Base-by-base conservation (phyloP, 1,140 invertebrate species). In the Camponotus floridanus region DNA sequence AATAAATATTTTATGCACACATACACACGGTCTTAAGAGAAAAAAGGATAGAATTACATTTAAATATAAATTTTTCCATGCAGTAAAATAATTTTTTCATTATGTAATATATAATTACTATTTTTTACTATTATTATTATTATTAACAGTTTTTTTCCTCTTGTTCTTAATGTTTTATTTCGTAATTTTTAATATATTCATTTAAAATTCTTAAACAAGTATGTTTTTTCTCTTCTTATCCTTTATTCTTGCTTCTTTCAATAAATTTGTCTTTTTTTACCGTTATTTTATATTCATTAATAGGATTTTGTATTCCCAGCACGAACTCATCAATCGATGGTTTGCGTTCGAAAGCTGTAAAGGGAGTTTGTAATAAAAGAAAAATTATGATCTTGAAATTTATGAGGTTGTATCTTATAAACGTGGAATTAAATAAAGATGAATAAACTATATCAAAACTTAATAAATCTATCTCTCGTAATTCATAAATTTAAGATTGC, bases 371-470 rank as follows among this genome's bases (percentile, higher is more conserved):
- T 73, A 42, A 48, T 9, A 55, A 57, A 86, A 80, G 39, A 86
- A 86, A 51, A 86, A 64, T 26, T 18, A 21, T 73, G 11, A 84
- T 36, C 33, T 83, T 3, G 11, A 62, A 74, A 84, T 84, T 57
- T 42, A 70, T 65, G 48, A 80, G 42, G n/a, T n/a, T 74, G 51
- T 9, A 51, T 51, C 67, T 33, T 73, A 76, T 61, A n/a, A 71
- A 26, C 26, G 48, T 48, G 59, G 15, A 26, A 26, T 26, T 26
- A 26, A 26, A 26, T 26, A 26, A 26, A 26, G 26, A 26, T 26
- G 26, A 26, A 26, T 26, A 0, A 26, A 26, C 26, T 26, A 26
- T 1, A 26, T 26, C 26, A 26, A 26, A 26, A 26, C 0, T 26
- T 26, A 26, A 26, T 26, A 26, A 26, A 26, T 26, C 26, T 26